These are phyloP conservation scores for Tachycineta bicolor DNA, from an alignment of 2,113 vertebrate species.

Conservation along the genomic window DNA sequence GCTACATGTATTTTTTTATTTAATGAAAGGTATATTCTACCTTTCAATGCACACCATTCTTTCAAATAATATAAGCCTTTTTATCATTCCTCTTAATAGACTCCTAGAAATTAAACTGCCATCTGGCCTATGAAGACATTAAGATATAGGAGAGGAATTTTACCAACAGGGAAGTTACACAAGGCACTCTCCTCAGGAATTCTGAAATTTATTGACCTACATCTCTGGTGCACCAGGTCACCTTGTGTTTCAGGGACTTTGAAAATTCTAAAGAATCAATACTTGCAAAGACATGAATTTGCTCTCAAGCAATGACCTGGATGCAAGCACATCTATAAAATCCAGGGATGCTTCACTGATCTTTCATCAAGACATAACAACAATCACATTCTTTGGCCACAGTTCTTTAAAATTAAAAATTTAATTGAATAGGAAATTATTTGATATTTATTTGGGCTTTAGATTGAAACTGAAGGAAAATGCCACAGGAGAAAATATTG, in stretches of 20 bases:
- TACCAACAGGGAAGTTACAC: neutral
- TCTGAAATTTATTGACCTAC: neutral
- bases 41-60: neutral
- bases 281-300: neutral
- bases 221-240: neutral
- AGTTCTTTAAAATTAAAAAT: neutral
- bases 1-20: neutral
- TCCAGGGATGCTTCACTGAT: neutral
- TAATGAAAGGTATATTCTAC: neutral
- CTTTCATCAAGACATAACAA: neutral
- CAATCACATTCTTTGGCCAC: neutral
- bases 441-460: neutral
- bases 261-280: conserved; percentile 10
- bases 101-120: neutral
- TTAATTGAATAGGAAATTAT: neutral
- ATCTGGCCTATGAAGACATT: neutral
- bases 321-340: neutral
- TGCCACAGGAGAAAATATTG: neutral
- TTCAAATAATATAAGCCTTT: neutral
- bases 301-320: neutral
- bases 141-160: neutral
- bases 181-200: neutral
- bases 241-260: neutral
- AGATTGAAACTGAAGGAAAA: neutral
- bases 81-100: neutral